Evolutionary conservation across 2,113 vertebrate genomes (phyloP).

Genomic region (Euleptes europaea): DNA sequence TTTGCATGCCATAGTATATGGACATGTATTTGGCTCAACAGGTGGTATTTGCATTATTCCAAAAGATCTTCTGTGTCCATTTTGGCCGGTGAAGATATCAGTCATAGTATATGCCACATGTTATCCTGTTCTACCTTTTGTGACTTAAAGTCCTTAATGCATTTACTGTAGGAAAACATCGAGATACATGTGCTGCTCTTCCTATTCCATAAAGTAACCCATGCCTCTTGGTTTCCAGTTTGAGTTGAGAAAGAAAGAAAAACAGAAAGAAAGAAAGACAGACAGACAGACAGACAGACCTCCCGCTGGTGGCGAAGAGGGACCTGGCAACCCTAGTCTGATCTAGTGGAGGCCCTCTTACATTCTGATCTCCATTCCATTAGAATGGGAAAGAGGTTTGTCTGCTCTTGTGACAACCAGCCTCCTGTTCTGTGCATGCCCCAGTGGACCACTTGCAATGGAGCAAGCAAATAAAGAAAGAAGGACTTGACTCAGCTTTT

Average conservation of each 20-base stretch:
- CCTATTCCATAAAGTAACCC: background rate
- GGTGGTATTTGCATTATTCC: background rate
- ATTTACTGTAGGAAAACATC: background rate
- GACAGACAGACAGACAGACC: no score
- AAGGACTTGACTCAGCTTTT: background rate
- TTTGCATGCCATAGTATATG: background rate
- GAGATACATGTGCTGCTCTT: background rate
- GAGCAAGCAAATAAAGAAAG: background rate
- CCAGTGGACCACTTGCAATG: background rate
- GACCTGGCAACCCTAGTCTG: no score
- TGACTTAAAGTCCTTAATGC: background rate
- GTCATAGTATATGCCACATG: background rate
- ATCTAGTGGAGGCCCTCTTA: no score
- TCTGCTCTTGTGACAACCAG: background rate
- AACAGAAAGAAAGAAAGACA: no score
- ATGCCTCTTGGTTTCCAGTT: no score
- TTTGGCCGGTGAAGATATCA: background rate
- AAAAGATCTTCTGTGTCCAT: background rate
- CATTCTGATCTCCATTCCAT: background rate
- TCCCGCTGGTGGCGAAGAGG: no score
- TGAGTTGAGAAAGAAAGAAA: no score
- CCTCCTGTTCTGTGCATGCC: background rate
- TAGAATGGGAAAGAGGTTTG: background rate
- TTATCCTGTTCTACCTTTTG: background rate
- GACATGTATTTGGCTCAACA: background rate